phyloP scores from a whole-genome alignment of 2,113 vertebrate genomes.

The Cepphus grylle region DNA sequence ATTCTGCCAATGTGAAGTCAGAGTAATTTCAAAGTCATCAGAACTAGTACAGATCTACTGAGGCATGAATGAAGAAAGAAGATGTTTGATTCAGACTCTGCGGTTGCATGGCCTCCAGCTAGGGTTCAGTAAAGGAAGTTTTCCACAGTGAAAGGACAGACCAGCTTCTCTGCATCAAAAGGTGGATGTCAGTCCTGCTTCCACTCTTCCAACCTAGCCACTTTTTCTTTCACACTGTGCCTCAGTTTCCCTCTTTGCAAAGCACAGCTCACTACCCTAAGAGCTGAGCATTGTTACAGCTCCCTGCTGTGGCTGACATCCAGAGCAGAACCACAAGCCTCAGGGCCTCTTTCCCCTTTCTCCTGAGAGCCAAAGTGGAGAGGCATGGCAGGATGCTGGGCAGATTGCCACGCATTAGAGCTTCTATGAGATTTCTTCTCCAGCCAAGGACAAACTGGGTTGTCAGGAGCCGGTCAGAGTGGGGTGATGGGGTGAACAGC shows the following conservation, averaged over 20 bases:
- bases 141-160: background rate
- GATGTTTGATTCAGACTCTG: background rate
- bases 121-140: background rate
- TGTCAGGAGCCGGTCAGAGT: background rate
- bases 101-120: background rate
- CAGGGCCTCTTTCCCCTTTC: background rate
- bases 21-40: background rate
- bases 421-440: background rate
- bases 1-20: background rate
- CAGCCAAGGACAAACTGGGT: background rate
- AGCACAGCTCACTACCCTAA: background rate
- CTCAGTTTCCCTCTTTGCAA: background rate
- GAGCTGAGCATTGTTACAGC: background rate
- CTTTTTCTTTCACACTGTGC: background rate
- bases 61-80: background rate
- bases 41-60: background rate
- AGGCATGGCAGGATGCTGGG: background rate
- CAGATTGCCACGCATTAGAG: background rate
- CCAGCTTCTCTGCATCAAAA: background rate
- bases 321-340: background rate
- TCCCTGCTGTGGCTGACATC: background rate
- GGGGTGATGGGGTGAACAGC: background rate
- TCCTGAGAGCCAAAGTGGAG: background rate
- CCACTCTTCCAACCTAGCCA: background rate
- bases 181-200: background rate